phyloP scores from a whole-genome alignment of 2,888 invertebrate genomes.

The Sycophila texana region DNA sequence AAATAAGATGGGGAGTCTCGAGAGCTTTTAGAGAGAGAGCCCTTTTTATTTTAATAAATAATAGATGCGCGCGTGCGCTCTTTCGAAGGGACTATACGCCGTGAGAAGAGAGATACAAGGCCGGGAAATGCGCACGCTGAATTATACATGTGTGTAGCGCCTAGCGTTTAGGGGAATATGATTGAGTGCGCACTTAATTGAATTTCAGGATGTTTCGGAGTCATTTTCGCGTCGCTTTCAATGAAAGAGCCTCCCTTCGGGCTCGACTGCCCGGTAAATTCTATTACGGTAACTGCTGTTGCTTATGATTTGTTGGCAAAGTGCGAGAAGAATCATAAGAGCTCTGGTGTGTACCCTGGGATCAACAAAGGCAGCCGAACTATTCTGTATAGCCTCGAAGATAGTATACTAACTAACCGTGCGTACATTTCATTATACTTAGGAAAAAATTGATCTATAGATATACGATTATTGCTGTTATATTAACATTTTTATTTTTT shows the following conservation, averaged over 20 bases:
- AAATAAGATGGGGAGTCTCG: slow-evolving; percentile 41
- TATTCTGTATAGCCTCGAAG: too few relatives aligned
- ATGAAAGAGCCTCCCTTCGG: not conserved
- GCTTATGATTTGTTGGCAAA: too few relatives aligned
- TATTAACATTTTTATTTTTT: too few relatives aligned
- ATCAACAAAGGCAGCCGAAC: too few relatives aligned
- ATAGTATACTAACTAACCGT: too few relatives aligned
- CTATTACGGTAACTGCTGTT: too few relatives aligned
- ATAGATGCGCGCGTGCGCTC: slow-evolving; percentile 17
- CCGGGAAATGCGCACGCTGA: not conserved
- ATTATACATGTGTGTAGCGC: not conserved
- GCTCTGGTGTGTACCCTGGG: too few relatives aligned
- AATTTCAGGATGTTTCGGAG: slow-evolving; percentile 22
- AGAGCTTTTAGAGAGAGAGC: slow-evolving; percentile 36
- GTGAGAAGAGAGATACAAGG: slow-evolving; percentile 28
- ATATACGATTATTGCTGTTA: too few relatives aligned
- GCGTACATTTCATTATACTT: too few relatives aligned
- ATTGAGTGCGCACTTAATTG: slow-evolving; percentile 29
- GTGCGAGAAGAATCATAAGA: too few relatives aligned
- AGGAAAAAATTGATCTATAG: too few relatives aligned
- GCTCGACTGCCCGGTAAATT: not conserved
- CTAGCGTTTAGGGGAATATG: slow-evolving; percentile 22
- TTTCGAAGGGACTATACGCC: slow-evolving; percentile 10
- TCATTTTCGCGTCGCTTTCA: slow-evolving; percentile 9
- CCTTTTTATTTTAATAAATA: slow-evolving; percentile 45